Evolutionary conservation across 2,797 vertebrate species (phyloP).

Genomic region (Gymnothorax reevesii): DNA sequence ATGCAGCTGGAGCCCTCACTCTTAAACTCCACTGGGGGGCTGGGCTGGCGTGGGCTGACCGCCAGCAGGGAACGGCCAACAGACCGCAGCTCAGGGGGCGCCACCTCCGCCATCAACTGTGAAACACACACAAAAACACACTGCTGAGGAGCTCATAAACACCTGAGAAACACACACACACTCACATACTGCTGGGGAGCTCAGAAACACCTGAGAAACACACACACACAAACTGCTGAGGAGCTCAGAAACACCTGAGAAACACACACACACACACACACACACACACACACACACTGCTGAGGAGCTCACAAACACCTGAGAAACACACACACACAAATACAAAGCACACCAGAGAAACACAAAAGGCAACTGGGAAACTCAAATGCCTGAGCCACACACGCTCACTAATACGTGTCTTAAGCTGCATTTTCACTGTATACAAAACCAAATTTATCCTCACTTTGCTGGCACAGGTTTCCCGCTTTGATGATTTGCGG

Average conservation of each 20-base stretch:
- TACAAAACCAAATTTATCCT: no score
- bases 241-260: background rate
- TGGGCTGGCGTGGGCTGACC: background rate
- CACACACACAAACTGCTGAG: background rate
- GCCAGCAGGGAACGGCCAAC: conserved; percentile 78
- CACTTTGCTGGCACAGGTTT: no score
- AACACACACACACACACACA: background rate
- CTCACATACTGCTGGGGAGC: background rate
- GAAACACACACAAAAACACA: conserved; percentile 9
- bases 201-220: background rate
- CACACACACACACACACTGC: background rate
- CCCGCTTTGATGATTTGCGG: no score
- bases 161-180: background rate
- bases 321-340: background rate
- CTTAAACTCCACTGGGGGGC: conserved; percentile 72
- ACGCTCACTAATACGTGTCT: no score
- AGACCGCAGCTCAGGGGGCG: conserved; percentile 41
- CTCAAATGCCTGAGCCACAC: no score
- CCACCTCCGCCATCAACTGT: conserved; percentile 65
- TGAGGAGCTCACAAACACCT: background rate
- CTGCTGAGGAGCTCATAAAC: background rate
- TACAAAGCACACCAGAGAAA: background rate
- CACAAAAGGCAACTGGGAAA: no score
- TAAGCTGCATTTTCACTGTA: no score
- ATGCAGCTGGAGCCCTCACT: conserved; percentile 64